Evolutionary conservation across 2,113 vertebrate species (phyloP).

Genomic region (Eudyptes chrysolophus): DNA sequence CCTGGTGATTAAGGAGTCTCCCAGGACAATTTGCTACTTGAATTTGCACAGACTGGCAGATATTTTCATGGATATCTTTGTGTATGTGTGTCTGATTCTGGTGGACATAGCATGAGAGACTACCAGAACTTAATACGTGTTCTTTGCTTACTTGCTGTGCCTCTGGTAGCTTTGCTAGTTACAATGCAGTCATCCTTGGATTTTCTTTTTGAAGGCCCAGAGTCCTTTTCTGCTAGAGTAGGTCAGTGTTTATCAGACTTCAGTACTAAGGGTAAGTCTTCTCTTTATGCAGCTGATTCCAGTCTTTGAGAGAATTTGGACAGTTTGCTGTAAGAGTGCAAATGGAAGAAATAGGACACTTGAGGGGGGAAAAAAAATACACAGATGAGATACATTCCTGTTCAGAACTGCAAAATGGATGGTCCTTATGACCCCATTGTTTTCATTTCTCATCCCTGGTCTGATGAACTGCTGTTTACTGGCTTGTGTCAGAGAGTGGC

Average conservation of each 20-base stretch:
- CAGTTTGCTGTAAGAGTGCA: not conserved
- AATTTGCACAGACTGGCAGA: not conserved
- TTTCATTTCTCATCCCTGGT: not conserved
- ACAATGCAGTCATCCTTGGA: not conserved
- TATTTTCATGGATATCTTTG: not conserved
- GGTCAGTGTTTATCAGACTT: not conserved
- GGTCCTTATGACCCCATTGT: not conserved
- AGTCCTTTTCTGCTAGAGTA: not conserved
- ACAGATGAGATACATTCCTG: not conserved
- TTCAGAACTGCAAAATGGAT: not conserved
- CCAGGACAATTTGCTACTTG: not conserved
- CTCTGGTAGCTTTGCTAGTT: not conserved
- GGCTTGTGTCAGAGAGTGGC: not conserved
- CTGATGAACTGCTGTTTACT: not conserved
- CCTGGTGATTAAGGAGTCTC: not conserved
- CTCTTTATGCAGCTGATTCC: not conserved
- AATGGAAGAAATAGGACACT: not conserved
- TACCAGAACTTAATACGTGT: not conserved
- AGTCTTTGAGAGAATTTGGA: not conserved
- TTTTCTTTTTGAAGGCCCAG: not conserved
- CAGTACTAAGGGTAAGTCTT: not conserved
- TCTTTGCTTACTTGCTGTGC: not conserved
- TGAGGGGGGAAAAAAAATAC: not conserved
- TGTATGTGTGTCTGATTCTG: not conserved
- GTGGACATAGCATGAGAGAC: not conserved